Percentiles rank a stretch among this genome's conserved stretches.
Conservation (phyloP, 2,797 vertebrate genomes). For the Megaceryle alcyon region DNA sequence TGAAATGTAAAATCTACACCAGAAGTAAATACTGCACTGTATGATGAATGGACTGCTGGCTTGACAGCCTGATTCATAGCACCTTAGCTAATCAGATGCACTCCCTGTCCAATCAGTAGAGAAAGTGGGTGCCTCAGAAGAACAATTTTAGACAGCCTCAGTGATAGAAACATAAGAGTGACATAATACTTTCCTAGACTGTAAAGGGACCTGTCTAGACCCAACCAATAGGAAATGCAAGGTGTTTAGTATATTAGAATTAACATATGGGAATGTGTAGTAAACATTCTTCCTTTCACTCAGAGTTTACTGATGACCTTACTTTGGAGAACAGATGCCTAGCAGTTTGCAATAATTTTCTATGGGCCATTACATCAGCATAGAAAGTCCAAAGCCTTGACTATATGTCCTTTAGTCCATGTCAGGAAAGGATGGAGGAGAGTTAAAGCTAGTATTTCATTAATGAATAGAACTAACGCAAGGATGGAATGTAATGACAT, state of each 20-base stretch:
- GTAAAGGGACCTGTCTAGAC: neutral
- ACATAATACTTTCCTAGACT: neutral
- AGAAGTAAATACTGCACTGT: neutral
- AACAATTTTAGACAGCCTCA: neutral
- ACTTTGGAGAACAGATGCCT: neutral
- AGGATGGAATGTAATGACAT: neutral
- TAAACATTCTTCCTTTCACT: neutral
- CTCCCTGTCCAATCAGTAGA: neutral
- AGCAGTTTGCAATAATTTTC: neutral
- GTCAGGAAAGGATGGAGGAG: neutral
- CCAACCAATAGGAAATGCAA: neutral
- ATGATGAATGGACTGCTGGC: neutral
- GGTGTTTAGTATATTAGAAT: neutral
- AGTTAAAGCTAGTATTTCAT: neutral
- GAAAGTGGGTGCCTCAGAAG: neutral
- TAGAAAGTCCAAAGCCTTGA: neutral
- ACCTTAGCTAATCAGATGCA: neutral
- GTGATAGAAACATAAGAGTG: neutral
- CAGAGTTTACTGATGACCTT: slow-evolving; percentile 10
- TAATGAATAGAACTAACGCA: neutral
- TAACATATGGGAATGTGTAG: neutral
- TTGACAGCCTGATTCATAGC: neutral
- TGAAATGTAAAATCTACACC: neutral
- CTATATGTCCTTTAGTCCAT: neutral
- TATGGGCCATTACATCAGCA: neutral